These are phyloP conservation scores for Microcaecilia unicolor DNA, from an alignment of 2,797 vertebrate species.

Conservation along the genomic window DNA sequence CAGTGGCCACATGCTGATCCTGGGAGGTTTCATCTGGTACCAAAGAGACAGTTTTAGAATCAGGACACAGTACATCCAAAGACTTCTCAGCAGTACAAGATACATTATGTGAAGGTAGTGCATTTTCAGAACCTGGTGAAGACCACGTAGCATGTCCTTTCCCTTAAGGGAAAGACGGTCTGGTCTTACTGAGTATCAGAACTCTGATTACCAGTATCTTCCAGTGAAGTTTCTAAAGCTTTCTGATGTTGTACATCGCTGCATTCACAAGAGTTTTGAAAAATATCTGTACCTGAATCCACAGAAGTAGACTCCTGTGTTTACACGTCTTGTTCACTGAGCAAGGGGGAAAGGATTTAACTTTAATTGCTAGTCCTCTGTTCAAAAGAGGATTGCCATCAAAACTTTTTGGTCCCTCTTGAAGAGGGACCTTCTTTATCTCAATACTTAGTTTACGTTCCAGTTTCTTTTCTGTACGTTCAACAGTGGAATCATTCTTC, in stretches of 20 bases:
- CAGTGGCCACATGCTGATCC: constrained; percentile 16
- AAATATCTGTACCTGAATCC: constrained; percentile 57
- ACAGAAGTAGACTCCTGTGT: constrained; percentile 59
- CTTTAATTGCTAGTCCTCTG: constrained; percentile 78
- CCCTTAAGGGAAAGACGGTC: constrained; percentile 77
- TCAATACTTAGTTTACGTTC: constrained; percentile 91
- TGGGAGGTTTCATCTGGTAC: constrained; percentile 35
- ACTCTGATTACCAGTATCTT: constrained; percentile 30
- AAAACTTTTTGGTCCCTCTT: constrained; percentile 89
- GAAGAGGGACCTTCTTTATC: constrained; percentile 89
- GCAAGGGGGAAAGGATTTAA: constrained; percentile 52
- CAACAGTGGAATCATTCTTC: constrained; percentile 46
- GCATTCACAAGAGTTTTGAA: constrained; percentile 53
- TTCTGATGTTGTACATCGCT: constrained; percentile 22
- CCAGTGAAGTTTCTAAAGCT: constrained; percentile 24
- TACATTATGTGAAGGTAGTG: background rate
- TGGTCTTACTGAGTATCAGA: constrained; percentile 57
- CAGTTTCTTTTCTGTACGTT: constrained; percentile 60
- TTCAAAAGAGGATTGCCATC: constrained; percentile 70
- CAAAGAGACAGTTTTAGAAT: constrained; percentile 46
- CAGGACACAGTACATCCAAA: constrained; percentile 36
- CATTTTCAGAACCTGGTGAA: constrained; percentile 32
- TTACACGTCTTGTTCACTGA: constrained; percentile 41
- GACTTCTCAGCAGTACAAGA: constrained; percentile 42
- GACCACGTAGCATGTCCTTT: constrained; percentile 61